phyloP scores from a whole-genome alignment of 1,140 invertebrate species.

The Tetramorium simillimum region DNA sequence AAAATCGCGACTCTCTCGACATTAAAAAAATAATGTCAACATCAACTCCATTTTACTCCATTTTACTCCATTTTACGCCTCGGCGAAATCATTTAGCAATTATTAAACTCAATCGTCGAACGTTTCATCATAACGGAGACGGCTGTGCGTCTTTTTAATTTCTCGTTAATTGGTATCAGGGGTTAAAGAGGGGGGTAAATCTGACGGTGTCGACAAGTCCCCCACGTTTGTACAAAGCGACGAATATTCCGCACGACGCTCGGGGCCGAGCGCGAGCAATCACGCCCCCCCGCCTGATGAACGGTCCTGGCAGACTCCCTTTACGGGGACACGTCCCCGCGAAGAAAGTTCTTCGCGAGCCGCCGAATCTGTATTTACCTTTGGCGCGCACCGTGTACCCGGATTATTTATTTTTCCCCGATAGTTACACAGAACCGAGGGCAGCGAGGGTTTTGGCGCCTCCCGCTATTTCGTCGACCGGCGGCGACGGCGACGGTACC shows the following conservation, averaged over 20 bases:
- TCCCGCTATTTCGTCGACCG: conserved; percentile 21
- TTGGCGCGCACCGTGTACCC: conserved; percentile 29
- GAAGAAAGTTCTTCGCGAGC: conserved; percentile 54
- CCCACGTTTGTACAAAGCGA: background rate
- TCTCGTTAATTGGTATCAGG: background rate
- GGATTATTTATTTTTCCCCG: conserved; percentile 59
- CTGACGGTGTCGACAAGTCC: background rate
- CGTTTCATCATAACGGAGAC: background rate
- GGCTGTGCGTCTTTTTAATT: background rate
- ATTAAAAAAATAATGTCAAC: conserved; percentile 5
- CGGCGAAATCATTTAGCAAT: background rate
- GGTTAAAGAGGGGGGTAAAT: background rate
- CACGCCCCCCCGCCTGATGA: conserved; percentile 12
- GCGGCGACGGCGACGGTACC: background rate
- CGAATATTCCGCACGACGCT: conserved; percentile 12
- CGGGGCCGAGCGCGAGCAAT: background rate
- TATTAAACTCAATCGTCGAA: background rate
- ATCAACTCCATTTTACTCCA: background rate
- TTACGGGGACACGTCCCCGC: conserved; percentile 28
- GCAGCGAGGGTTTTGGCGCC: background rate
- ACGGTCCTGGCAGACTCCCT: conserved; percentile 42
- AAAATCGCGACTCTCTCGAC: background rate
- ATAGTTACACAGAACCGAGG: conserved; percentile 36
- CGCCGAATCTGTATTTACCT: conserved; percentile 52
- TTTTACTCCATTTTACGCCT: background rate